phyloP scores from a whole-genome alignment of 2,797 vertebrate genomes.

The Sebastes nivosus region DNA sequence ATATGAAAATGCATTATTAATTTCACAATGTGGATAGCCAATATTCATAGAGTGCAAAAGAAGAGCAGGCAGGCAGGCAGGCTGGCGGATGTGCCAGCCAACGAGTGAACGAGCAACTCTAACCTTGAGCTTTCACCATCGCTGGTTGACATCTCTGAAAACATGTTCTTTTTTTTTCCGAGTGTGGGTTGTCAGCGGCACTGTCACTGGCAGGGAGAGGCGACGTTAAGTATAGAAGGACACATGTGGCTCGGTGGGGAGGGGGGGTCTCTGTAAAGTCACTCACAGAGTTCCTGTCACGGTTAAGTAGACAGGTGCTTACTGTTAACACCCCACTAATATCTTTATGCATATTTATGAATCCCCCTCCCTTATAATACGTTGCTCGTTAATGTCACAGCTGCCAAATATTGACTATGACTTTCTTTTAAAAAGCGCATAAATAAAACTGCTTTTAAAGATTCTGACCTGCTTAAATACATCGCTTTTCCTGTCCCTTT shows the following conservation, averaged over 20 bases:
- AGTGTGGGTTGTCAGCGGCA: slow-evolving; percentile 80
- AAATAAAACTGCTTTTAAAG: slow-evolving; percentile 93
- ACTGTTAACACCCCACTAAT: slow-evolving; percentile 97
- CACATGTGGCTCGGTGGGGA: slow-evolving; percentile 87
- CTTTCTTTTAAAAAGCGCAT: slow-evolving; percentile 89
- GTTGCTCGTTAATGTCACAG: slow-evolving; percentile 95
- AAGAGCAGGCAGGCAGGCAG: slow-evolving; percentile 41
- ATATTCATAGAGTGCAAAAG: slow-evolving; percentile 60
- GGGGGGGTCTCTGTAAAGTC: slow-evolving; percentile 90
- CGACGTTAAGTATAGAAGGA: slow-evolving; percentile 91
- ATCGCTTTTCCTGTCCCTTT: slow-evolving; percentile 80
- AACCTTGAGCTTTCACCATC: slow-evolving; percentile 82
- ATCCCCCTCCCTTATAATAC: slow-evolving; percentile 89
- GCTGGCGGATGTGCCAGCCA: slow-evolving; percentile 57
- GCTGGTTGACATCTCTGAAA: slow-evolving; percentile 77
- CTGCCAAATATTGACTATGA: slow-evolving; percentile 90
- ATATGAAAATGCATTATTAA: slow-evolving; percentile 76
- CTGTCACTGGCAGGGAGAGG: slow-evolving; percentile 77
- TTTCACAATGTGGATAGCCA: slow-evolving; percentile 72
- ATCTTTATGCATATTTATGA: slow-evolving; percentile 98
- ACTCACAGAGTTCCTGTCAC: slow-evolving; percentile 95
- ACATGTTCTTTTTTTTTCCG: slow-evolving; percentile 73
- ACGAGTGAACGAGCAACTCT: slow-evolving; percentile 65
- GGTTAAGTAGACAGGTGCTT: slow-evolving; percentile 97
- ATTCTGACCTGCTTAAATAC: slow-evolving; percentile 88